phyloP scores from a whole-genome alignment of 1,140 invertebrate genomes.

The Apis dorsata region DNA sequence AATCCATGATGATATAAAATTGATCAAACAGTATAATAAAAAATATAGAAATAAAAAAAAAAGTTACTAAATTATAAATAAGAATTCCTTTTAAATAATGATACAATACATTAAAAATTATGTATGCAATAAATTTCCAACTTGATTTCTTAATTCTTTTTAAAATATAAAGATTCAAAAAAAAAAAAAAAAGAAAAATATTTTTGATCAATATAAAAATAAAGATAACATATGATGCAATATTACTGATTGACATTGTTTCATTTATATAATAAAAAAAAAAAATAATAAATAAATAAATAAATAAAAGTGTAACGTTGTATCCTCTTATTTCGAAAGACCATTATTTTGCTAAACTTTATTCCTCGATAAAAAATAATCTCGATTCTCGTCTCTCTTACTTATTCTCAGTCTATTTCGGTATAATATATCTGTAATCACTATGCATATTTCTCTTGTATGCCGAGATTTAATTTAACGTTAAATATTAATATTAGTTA shows the following conservation, averaged over 20 bases:
- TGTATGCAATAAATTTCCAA: not conserved
- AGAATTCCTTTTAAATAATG: not conserved
- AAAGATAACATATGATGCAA: not conserved
- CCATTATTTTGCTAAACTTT: not conserved
- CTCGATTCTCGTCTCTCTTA: slow-evolving; percentile 26
- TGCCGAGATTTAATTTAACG: not conserved
- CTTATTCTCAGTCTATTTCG: slow-evolving; percentile 37
- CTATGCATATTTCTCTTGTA: not conserved
- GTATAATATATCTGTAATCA: slow-evolving; percentile 9
- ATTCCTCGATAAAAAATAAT: slow-evolving; percentile 21
- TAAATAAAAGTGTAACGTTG: not conserved
- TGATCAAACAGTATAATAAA: slow-evolving; percentile 6
- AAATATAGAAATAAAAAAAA: slow-evolving; percentile 8
- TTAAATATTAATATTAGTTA: not conserved
- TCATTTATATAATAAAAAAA: not conserved
- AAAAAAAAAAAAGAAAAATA: not conserved
- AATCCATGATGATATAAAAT: not conserved
- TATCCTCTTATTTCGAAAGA: not conserved
- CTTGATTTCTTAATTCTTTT: not conserved
- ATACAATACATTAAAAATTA: not conserved
- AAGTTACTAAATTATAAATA: slow-evolving; percentile 13
- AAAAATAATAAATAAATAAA: not conserved
- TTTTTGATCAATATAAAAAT: not conserved
- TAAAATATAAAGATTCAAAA: not conserved
- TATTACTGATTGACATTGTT: not conserved